Conservation (phyloP, 2,113 vertebrate genomes). For the Oenanthe melanoleuca region DNA sequence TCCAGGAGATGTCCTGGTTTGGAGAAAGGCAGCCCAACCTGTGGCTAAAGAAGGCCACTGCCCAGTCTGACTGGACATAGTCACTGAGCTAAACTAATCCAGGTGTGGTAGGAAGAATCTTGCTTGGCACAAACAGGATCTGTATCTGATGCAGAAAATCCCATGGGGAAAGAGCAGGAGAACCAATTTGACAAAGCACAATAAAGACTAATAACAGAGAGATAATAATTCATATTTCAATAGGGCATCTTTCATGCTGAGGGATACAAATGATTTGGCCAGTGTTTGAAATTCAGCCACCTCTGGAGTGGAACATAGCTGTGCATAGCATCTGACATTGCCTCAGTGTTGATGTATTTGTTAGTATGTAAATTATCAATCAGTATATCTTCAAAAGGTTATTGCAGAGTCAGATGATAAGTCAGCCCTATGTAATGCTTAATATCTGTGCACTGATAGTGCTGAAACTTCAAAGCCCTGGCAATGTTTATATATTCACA, state of each 20-base stretch:
- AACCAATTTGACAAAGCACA: neutral
- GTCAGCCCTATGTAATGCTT: neutral
- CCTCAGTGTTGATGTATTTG: neutral
- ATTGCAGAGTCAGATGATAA: neutral
- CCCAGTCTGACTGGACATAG: neutral
- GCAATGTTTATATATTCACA: neutral
- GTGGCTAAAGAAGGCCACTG: neutral
- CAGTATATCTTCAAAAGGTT: slow-evolving; percentile 21
- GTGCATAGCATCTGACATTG: neutral
- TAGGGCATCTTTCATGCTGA: neutral
- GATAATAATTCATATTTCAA: neutral
- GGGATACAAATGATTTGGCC: neutral
- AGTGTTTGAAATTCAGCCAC: neutral
- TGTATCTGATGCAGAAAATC: neutral
- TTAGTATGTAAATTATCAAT: slow-evolving; percentile 37
- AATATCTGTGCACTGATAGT: neutral
- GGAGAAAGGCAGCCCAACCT: neutral
- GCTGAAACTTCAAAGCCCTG: neutral
- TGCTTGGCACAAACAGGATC: neutral
- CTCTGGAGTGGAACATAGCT: neutral
- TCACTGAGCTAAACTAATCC: neutral
- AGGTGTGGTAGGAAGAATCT: neutral
- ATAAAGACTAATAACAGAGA: neutral
- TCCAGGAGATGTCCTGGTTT: neutral
- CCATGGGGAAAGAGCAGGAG: neutral